Conservation (phyloP, 1,140 invertebrate species). For the Trypoxylus dichotomus region DNA sequence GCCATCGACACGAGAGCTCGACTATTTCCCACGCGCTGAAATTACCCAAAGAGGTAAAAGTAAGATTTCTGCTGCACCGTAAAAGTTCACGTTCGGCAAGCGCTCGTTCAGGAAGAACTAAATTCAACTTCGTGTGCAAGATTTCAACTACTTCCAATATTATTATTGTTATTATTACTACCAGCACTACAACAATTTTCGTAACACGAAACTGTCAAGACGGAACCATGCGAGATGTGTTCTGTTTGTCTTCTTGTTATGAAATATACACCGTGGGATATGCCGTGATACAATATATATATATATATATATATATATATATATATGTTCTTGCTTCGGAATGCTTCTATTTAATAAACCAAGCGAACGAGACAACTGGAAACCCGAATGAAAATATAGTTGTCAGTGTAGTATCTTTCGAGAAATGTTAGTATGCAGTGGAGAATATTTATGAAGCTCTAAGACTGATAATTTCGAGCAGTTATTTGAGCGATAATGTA, state of each 20-base stretch:
- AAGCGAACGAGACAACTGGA: not conserved
- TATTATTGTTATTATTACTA: conserved; percentile 20
- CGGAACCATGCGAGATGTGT: not conserved
- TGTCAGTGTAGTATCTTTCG: not conserved
- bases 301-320: no score
- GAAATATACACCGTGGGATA: conserved; percentile 2
- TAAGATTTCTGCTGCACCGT: not conserved
- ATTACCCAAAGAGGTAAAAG: conserved; percentile 10
- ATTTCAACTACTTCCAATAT: not conserved
- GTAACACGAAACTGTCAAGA: conserved; percentile 14
- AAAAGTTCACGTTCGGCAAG: not conserved
- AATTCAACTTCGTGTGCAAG: not conserved
- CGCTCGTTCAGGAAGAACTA: not conserved
- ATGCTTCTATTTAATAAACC: not conserved
- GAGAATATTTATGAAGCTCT: not conserved
- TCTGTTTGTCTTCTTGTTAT: conserved; percentile 2
- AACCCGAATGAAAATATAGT: not conserved
- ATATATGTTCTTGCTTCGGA: not conserved
- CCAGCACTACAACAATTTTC: conserved; percentile 9
- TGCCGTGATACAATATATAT: not conserved
- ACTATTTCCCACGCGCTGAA: conserved; percentile 3
- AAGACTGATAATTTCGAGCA: not conserved
- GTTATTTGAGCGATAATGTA: not conserved
- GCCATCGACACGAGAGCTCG: not conserved
- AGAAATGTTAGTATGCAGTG: not conserved